Evolutionary conservation across 2,888 invertebrate species (phyloP), one percentile per base, ranked within the genome.

Genomic region (Odontocolon sp.): DNA sequence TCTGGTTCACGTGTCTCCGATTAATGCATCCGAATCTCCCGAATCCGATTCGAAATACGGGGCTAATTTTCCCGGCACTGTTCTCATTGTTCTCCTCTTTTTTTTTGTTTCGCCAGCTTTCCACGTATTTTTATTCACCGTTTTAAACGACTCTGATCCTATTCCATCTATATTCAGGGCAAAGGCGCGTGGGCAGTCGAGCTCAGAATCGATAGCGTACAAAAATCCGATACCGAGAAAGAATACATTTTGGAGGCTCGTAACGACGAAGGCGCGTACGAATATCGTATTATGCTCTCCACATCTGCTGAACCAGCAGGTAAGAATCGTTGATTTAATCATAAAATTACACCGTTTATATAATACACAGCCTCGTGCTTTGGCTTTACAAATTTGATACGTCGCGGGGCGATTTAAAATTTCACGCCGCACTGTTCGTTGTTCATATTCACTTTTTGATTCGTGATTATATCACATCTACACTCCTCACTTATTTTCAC

Each of bases 191-290:
- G 95, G 92, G 93, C 94, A 85, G 92, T 94, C 5, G 93, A 94
- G 0, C 88, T 96, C 81, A 91, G 93, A 45, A 92, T 96, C 80
- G 92, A 93, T 3, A 92, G 92, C 14, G 93, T 96, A 26, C 93
- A 93, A 23, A 94, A 95, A 82, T 94, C 95, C 80, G 96, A 96
- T 85, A 96, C 96, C 0, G 95, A 95, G 38, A 93, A 94, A 72
- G 92, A 92, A 0, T 96, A 95, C 91, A 91, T 92, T 83, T 90
- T 96, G 79, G 92, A 92, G 9, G 95, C 95, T 1, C 91, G 91
- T 85, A 96, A 96, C 88, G 92, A 92, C n/a, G 92, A 94, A 61
- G 96, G 96, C 1, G 85, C 90, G 9, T 92, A 93, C 80, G 93
- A 93, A 64, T 95, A 95, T 84, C 90, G 89, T 3, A 92, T 96